Conservation (phyloP, 2,888 invertebrate genomes). For the Folsomia candida region DNA sequence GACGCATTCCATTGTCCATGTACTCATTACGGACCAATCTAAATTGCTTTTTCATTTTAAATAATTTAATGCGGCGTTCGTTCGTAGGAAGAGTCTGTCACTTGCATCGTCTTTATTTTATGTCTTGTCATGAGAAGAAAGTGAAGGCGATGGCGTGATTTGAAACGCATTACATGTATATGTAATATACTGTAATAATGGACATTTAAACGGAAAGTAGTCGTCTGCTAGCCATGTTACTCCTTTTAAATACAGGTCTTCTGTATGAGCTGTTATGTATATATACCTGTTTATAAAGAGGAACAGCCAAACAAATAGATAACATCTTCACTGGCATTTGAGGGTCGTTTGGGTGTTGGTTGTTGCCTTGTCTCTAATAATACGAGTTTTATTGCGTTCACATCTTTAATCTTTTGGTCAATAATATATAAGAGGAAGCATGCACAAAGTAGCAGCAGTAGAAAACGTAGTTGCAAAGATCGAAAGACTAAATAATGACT, state of each 20-base stretch:
- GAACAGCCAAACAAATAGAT: background rate
- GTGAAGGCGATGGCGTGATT: background rate
- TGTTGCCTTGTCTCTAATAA: background rate
- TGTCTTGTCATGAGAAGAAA: background rate
- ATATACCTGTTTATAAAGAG: background rate
- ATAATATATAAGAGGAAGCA: background rate
- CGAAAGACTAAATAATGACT: too few species aligned
- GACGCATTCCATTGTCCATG: background rate
- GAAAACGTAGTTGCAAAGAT: too few species aligned
- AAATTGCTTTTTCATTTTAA: background rate
- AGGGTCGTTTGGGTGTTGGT: constrained; percentile 49
- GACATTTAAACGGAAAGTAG: constrained; percentile 2
- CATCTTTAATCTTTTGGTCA: background rate
- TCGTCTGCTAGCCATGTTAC: background rate
- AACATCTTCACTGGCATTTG: constrained; percentile 34
- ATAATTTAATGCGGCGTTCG: background rate
- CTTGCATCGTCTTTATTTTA: background rate
- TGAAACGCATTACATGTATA: background rate
- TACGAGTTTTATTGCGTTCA: background rate
- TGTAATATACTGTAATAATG: background rate
- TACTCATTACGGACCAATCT: too few species aligned
- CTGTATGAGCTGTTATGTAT: background rate
- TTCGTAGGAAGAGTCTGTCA: background rate
- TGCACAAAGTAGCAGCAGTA: too few species aligned
- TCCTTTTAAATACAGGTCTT: background rate